Percentiles rank a stretch among this genome's conserved stretches.
Conservation (phyloP, 2,888 invertebrate genomes). For the Xestia rhomboidea region DNA sequence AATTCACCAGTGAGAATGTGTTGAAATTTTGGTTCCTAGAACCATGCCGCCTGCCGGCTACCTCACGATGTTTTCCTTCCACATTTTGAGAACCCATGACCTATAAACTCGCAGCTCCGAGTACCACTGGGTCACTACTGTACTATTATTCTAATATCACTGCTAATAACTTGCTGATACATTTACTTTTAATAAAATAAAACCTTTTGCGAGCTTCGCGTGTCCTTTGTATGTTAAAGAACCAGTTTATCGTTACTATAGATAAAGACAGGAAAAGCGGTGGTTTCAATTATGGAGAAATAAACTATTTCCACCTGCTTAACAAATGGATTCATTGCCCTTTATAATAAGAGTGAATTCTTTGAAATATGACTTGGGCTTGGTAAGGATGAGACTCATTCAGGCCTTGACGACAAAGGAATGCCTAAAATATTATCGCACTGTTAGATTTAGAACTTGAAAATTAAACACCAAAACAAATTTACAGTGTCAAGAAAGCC, state of each 20-base stretch:
- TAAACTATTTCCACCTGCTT: slow-evolving; percentile 55
- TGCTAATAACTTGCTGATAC: neutral
- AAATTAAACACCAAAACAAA: neutral
- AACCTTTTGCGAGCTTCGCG: neutral
- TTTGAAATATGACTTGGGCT: slow-evolving; percentile 3
- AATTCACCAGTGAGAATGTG: neutral
- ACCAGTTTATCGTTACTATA: slow-evolving; percentile 15
- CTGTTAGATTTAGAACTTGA: neutral
- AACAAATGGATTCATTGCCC: slow-evolving; percentile 47
- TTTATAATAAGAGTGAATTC: slow-evolving; percentile 11
- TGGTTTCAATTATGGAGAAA: slow-evolving; percentile 31
- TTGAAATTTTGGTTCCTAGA: neutral
- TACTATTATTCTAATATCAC: neutral
- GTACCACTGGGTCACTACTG: neutral
- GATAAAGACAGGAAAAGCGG: slow-evolving; percentile 1
- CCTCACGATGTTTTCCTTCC: neutral
- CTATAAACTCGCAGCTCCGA: neutral
- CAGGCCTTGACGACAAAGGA: neutral
- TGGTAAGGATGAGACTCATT: neutral
- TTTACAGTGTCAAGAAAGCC: neutral
- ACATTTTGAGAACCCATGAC: neutral
- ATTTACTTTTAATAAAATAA: slow-evolving; percentile 19
- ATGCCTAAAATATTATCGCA: neutral
- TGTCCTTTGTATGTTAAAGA: slow-evolving; percentile 16
- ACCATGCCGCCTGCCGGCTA: neutral